A percentile compares a stretch with the other conserved stretches of the same genome.
Evolutionary conservation across 1,140 invertebrate species (phyloP).

Genomic region (Portunus trituberculatus): DNA sequence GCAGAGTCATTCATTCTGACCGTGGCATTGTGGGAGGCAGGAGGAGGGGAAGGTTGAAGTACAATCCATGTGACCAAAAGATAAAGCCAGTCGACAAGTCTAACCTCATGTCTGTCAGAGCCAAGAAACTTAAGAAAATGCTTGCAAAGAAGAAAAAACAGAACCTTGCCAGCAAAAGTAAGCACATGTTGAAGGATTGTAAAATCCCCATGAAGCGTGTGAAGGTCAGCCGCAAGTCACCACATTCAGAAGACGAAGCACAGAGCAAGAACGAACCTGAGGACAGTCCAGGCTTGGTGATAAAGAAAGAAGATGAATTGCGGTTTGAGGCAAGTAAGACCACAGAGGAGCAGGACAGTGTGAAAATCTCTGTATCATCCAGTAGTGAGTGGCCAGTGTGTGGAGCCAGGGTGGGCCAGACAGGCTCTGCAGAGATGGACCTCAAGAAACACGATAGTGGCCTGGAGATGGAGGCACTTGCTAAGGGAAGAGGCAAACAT

Average conservation of each 20-base stretch:
- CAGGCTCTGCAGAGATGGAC: not conserved
- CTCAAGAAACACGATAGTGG: not conserved
- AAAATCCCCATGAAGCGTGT: not conserved
- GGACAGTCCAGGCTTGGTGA: not conserved
- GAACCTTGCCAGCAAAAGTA: not conserved
- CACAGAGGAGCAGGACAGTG: not conserved
- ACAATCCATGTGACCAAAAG: not conserved
- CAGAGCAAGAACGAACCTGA: not conserved
- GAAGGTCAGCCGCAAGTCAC: not conserved
- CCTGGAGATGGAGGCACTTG: no score
- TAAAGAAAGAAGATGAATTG: not conserved
- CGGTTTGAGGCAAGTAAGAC: not conserved
- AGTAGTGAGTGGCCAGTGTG: not conserved
- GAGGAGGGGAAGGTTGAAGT: not conserved
- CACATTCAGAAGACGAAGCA: not conserved
- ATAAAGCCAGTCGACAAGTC: not conserved
- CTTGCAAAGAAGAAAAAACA: not conserved
- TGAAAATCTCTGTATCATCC: not conserved
- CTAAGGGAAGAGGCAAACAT: not conserved
- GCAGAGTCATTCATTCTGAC: not conserved
- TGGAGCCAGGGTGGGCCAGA: not conserved
- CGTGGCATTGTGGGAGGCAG: slow-evolving; percentile 15
- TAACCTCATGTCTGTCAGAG: not conserved
- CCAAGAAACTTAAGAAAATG: not conserved
- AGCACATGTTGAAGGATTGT: not conserved